Evolutionary conservation across 2,888 invertebrate genomes (phyloP).

Genomic region (Nezara viridula): DNA sequence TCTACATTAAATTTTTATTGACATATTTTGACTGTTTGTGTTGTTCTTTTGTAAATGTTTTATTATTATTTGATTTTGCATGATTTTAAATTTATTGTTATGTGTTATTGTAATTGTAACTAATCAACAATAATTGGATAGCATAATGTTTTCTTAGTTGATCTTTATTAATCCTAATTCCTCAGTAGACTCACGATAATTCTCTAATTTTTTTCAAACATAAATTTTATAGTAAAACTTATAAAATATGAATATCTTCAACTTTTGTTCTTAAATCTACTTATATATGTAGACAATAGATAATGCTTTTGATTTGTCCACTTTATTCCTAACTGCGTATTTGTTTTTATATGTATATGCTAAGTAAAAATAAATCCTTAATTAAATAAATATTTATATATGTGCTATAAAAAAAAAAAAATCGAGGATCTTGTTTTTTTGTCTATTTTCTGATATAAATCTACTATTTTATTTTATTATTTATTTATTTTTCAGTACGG

Average conservation of each 20-base stretch:
- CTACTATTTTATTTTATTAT: not conserved
- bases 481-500: not conserved
- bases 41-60: not conserved
- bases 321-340: not conserved
- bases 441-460: too few species aligned
- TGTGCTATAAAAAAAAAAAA: too few species aligned
- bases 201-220: not conserved
- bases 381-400: too few species aligned
- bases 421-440: too few species aligned
- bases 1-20: not conserved
- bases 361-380: not conserved
- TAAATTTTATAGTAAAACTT: too few species aligned
- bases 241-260: too few species aligned
- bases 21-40: not conserved
- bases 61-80: not conserved
- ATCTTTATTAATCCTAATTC: not conserved
- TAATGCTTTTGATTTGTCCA: not conserved
- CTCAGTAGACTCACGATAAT: not conserved
- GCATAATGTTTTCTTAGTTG: not conserved
- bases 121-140: not conserved
- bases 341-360: not conserved
- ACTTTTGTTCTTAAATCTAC: not conserved
- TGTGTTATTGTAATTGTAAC: not conserved
- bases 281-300: not conserved
- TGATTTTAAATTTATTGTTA: not conserved